Base-by-base conservation (phyloP, 2,888 invertebrate genomes). In the Brachypterus glaber region DNA sequence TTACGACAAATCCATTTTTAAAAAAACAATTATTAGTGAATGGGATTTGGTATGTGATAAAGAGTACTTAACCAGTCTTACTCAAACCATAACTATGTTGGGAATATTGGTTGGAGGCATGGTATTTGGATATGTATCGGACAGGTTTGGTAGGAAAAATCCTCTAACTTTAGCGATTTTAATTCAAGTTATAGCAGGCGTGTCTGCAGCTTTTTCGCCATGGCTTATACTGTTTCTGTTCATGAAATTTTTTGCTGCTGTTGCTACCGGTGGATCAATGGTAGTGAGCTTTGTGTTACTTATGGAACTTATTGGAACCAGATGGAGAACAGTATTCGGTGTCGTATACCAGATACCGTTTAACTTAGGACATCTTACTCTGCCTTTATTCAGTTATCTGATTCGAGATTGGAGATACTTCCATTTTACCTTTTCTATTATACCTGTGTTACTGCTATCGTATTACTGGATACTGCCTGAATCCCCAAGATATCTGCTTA, bases 191-290 rank as follows among this genome's bases (percentile, higher is more conserved):
- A 58, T 76, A 40, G 72, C 77, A 16, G 86, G 86, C 4, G 71
- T 80, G 5, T 68, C 73, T 0, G 78, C 82, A 14, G 78, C 82
- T 0, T 69, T 79, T 42, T 76, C 80, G 0, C 75, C 82, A 1
- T 77, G 75, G 64, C 76, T 72, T 35, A 66, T 66, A 63, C 49
- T 63, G 7, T 81, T 84, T 53, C 73, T 82, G 4, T 39, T 77
- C 0, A 68, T 80, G 12, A 69, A 85, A 24, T 80, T 84, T 54
- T 53, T 83, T 14, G 71, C 77, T n/a, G 84, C 82, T 0, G 69
- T 80, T 13, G 81, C 81, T 9, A 82, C 82, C 1, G 84, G 83
- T 33, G 86, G 86, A 18, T 80, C 81, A 1, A 87, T 87, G 81
- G 79, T 82, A 34, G 82, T 81, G 32, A 77, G 77, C 52, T 79